phyloP scores from a whole-genome alignment of 2,797 vertebrate genomes.

The Tympanoctomys barrerae region DNA sequence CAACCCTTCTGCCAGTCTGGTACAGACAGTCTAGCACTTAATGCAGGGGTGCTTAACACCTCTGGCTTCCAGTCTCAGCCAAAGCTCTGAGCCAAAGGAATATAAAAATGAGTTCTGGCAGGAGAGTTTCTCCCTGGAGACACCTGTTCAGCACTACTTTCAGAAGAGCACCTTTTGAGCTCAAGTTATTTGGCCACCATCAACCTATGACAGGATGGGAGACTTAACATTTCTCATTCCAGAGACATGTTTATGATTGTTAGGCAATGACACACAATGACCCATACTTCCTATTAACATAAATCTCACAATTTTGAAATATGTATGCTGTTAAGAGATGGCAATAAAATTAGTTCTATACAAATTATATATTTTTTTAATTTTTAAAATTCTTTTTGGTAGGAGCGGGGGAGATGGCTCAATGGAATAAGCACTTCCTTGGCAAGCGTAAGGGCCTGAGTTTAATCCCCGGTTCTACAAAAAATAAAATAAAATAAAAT shows the following conservation, averaged over 20 bases:
- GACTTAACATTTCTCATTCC: background rate
- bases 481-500: too few species aligned
- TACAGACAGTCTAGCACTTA: background rate
- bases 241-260: background rate
- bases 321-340: background rate
- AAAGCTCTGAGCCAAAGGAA: slow-evolving; percentile 2
- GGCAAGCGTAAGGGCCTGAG: too few species aligned
- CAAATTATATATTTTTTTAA: background rate
- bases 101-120: background rate
- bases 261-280: background rate
- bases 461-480: too few species aligned
- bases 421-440: too few species aligned
- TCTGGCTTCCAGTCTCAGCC: background rate
- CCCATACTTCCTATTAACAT: background rate
- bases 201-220: background rate
- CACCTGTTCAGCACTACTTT: background rate
- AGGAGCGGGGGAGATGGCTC: too few species aligned
- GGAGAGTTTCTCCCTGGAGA: background rate
- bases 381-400: too few species aligned
- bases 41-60: background rate
- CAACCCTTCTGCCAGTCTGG: background rate
- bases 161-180: background rate
- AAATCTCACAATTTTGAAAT: background rate
- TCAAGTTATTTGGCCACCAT: background rate
- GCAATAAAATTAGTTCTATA: background rate